Base-by-base conservation (phyloP, 2,113 vertebrate genomes). In the Turdus rufiventris region DNA sequence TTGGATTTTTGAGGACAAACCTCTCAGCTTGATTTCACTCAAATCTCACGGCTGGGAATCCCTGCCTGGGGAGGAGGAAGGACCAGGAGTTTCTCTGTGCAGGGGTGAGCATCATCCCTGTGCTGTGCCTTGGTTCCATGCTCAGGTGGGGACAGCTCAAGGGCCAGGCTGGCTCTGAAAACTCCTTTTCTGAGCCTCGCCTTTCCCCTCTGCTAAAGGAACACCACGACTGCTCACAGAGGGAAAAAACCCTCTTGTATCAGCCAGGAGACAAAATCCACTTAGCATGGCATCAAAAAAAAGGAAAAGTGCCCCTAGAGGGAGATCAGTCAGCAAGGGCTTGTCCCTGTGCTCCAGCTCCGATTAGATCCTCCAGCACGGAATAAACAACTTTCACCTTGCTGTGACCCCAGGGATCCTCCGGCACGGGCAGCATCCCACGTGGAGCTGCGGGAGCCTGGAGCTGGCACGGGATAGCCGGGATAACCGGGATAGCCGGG, bases 321-420 rank as follows among this genome's bases (percentile, higher is more conserved):
- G 45, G 68, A 94, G 76, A 89, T 83, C 85, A 93, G 60, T 80
- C 83, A 86, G 83, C 75, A 9, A 10, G 0, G 63, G 71, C 12
- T 14, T 92, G 72, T 92, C 68, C 75, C 51, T 25, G 24, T 1
- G 1, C 79, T 38, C 25, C 3, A 0, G 60, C 61, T 56, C 9
- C 9, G 33, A 68, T 93, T 33, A 74, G 92, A 74, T 89, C 62
- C 66, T 92, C 53, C 74, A 11, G 66, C 40, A 2, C 0, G 15
- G 77, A 89, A 94, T 89, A 94, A 96, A 95, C 94, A 94, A 89
- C 93, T 94, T 82, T 91, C 93, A 94, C 96, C 93, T 75, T 91
- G 77, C 93, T 3, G 4, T 91, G 89, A 94, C 94, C 95, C 84
- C 89, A 8, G 87, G 93, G 93, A 87, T 24, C 26, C 93, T 38